Evolutionary conservation across 2,888 invertebrate genomes (phyloP).

Genomic region (Copidosoma aretas): DNA sequence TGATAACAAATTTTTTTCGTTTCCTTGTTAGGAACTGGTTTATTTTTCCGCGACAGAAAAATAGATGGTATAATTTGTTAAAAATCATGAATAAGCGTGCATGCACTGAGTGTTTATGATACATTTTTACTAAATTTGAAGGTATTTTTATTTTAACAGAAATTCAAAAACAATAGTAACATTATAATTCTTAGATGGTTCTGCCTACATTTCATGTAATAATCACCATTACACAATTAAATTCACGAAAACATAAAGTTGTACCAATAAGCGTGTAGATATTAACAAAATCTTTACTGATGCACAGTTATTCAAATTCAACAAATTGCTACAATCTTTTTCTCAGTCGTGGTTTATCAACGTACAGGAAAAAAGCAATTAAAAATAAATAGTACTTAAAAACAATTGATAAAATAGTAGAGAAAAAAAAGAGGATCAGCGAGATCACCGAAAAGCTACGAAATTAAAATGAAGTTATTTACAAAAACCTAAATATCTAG

Average conservation of each 20-base stretch:
- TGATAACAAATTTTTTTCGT: too few species aligned
- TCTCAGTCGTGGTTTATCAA: neutral
- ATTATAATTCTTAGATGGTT: too few species aligned
- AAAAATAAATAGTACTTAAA: too few species aligned
- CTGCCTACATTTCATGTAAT: too few species aligned
- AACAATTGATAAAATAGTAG: conserved; percentile 9
- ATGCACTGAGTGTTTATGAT: neutral
- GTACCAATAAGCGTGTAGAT: too few species aligned
- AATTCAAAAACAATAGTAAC: too few species aligned
- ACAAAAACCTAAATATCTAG: conserved; percentile 6
- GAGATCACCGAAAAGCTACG: neutral
- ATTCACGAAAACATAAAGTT: too few species aligned
- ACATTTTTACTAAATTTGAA: neutral
- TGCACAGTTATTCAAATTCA: neutral
- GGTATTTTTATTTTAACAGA: neutral
- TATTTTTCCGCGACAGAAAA: neutral
- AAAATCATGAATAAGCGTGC: conserved; percentile 8
- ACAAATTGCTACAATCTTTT: neutral
- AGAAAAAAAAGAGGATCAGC: neutral
- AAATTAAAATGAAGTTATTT: conserved; percentile 12
- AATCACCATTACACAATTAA: too few species aligned
- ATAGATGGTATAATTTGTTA: conserved; percentile 16
- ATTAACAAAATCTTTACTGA: too few species aligned
- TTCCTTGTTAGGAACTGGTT: neutral
- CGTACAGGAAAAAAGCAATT: neutral